phyloP scores from a whole-genome alignment of 1,140 invertebrate species.

The Aphaenogaster ashmeadi region DNA sequence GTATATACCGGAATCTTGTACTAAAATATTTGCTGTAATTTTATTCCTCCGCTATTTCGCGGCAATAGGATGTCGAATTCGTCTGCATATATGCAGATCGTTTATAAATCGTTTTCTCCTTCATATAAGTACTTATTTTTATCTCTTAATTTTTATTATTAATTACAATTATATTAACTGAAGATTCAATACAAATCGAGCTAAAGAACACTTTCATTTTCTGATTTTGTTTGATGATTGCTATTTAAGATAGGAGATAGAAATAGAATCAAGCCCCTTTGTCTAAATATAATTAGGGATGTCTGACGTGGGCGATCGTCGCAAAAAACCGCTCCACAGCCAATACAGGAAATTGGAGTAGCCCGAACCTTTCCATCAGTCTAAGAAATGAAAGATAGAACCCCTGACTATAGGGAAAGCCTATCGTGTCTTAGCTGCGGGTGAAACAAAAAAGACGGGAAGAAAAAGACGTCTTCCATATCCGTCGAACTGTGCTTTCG shows the following conservation, averaged over 20 bases:
- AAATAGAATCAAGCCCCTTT: background rate
- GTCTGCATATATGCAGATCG: background rate
- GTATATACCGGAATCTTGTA: background rate
- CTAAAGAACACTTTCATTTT: background rate
- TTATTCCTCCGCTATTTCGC: background rate
- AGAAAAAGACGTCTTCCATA: conserved; percentile 59
- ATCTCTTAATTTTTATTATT: background rate
- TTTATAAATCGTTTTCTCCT: background rate
- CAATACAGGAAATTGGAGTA: conserved; percentile 14
- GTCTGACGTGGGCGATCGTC: background rate
- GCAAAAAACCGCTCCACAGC: background rate
- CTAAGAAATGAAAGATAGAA: conserved; percentile 46
- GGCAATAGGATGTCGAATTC: background rate
- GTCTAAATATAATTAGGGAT: background rate
- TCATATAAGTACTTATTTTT: background rate
- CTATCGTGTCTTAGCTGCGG: conserved; percentile 32
- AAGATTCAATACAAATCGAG: background rate
- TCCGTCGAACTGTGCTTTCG: conserved; percentile 67
- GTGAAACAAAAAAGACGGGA: conserved; percentile 14
- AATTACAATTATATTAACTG: background rate
- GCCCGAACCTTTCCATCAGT: background rate
- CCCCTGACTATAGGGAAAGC: background rate
- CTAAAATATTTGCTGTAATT: conserved; percentile 6
- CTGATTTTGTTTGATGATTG: background rate
- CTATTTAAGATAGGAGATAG: background rate